Evolutionary conservation across 1,140 invertebrate genomes (phyloP).

Genomic region (Drosophila punjabiensis): DNA sequence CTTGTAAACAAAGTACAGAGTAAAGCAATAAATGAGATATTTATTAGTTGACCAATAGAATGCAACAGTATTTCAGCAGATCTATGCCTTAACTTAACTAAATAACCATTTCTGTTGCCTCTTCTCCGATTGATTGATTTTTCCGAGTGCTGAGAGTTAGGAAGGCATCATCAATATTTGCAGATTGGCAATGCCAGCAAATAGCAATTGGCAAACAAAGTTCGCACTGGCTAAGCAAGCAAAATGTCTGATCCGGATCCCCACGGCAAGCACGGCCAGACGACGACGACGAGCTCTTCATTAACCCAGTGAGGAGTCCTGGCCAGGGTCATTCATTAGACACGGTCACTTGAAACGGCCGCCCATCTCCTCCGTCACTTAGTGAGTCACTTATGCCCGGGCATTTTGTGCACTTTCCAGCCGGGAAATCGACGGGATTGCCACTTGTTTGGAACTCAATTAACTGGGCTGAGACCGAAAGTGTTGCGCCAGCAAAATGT

Average conservation of each 20-base stretch:
- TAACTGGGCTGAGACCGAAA: constrained; percentile 50
- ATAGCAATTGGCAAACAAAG: constrained; percentile 29
- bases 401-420: constrained; percentile 32
- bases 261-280: background rate
- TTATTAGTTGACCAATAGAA: background rate
- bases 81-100: background rate
- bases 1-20: background rate
- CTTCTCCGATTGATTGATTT: background rate
- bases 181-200: constrained; percentile 16
- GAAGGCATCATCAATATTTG: constrained; percentile 22
- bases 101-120: background rate
- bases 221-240: constrained; percentile 1
- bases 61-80: background rate
- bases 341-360: constrained; percentile 3
- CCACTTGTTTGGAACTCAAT: constrained; percentile 74
- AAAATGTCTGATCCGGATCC: background rate
- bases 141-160: background rate
- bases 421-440: background rate
- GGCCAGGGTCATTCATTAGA: constrained; percentile 38
- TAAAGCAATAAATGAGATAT: background rate
- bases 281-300: constrained; percentile 32
- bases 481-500: constrained; percentile 54
- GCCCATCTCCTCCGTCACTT: background rate
- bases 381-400: background rate
- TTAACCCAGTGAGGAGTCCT: constrained; percentile 23